Base-by-base conservation (phyloP, 2,797 vertebrate species). In the Aeoliscus strigatus region DNA sequence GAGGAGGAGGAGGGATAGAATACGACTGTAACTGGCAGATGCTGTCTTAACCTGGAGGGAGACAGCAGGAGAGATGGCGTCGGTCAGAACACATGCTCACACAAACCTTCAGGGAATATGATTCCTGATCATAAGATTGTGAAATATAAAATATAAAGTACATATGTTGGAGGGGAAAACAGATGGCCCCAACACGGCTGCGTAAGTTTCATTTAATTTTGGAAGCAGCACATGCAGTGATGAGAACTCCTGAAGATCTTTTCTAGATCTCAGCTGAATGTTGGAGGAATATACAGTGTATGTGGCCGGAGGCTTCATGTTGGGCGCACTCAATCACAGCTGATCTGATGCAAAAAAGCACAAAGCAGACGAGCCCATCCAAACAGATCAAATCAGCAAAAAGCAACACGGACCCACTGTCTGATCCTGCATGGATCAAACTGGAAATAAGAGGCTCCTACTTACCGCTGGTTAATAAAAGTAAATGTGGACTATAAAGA, bases 11-110 rank as follows among this genome's bases (percentile, higher is more conserved):
- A 51, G 17, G 18, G 52, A 61, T 46, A 42, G 26, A 38, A 57
- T 60, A 59, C 66, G 10, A 16, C 30, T 51, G 51, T 54, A 27
- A 58, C 55, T 54, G 69, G 51, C 75, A 81, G 73, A 77, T 74
- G 75, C 48, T 51, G 50, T 44, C 49, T 62, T 55, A 66, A 77
- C 65, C 65, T 47, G 39, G 30, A 73, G 82, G 73, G 71, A 75
- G 35, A 13, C 15, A 34, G 26, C n/a, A 3, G 52, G 50, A 35
- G 51, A 61, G 60, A 57, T 47, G 6, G 17, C 48, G 66, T 76
- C 66, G 60, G 70, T 40, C 37, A 64, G 55, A 75, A 60, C 77
- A 76, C 70, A 72, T 75, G 70, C 51, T 38, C 5, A 58, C 50
- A 17, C 40, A 66, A 64, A 64, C 42, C 64, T 57, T 57, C 24